Percentiles rank a stretch among this genome's conserved stretches.
phyloP scores from a whole-genome alignment of 2,113 vertebrate genomes.

The Coregonus clupeaformis region DNA sequence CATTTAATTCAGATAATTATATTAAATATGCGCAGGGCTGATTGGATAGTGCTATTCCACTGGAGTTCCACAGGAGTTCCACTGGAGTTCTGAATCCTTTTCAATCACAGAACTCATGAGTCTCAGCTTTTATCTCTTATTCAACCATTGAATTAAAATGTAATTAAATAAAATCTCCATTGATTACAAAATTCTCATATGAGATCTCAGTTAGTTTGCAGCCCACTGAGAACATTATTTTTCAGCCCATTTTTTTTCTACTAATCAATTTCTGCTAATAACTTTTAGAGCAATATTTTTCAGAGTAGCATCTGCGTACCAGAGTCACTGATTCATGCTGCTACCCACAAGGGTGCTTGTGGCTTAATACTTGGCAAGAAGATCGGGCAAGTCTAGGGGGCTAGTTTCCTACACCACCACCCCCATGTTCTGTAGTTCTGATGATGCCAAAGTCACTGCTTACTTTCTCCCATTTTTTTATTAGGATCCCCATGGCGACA shows the following conservation, averaged over 20 bases:
- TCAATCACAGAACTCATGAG: too few relatives aligned
- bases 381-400: too few relatives aligned
- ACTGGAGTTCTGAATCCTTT: too few relatives aligned
- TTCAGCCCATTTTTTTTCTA: not conserved
- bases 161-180: not conserved
- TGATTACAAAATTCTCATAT: not conserved
- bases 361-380: not conserved
- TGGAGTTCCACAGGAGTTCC: too few relatives aligned
- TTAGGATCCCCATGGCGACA: too few relatives aligned
- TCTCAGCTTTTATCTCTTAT: too few relatives aligned
- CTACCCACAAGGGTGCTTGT: not conserved
- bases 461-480: not conserved
- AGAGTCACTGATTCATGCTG: not conserved
- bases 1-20: too few relatives aligned
- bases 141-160: too few relatives aligned
- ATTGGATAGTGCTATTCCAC: too few relatives aligned
- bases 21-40: too few relatives aligned
- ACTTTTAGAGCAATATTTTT: not conserved
- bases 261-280: not conserved
- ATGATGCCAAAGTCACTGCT: not conserved
- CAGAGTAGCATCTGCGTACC: not conserved
- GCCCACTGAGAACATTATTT: not conserved
- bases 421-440: not conserved
- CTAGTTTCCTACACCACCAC: not conserved
- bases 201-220: constrained; percentile 1